phyloP scores from a whole-genome alignment of 53 echinoderm and acorn worm genomes.

The Apostichopus leukothele region DNA sequence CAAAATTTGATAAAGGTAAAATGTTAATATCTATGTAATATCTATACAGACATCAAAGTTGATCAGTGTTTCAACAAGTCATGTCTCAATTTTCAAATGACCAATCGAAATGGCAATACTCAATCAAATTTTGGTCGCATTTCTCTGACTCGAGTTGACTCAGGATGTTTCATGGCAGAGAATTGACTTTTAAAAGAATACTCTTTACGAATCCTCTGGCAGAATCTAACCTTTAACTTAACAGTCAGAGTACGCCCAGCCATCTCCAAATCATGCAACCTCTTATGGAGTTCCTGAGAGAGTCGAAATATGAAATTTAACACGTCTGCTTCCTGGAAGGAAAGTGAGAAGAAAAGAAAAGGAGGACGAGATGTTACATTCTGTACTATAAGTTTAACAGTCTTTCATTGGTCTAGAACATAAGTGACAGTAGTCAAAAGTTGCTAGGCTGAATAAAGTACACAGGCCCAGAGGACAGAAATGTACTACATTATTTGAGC shows the following conservation, averaged over 20 bases:
- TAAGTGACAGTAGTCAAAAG: background rate
- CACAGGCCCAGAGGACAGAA: background rate
- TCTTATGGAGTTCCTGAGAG: conserved; percentile 76
- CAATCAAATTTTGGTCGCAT: no score
- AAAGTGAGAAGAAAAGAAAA: background rate
- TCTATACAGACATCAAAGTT: no score
- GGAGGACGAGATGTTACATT: background rate
- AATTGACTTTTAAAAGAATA: no score
- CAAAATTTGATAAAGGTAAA: no score
- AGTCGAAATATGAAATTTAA: conserved; percentile 70
- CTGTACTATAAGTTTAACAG: background rate
- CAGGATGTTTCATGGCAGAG: no score
- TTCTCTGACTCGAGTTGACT: no score
- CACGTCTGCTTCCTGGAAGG: conserved; percentile 72
- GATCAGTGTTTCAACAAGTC: no score
- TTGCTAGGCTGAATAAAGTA: background rate
- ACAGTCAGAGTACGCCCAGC: conserved; percentile 80
- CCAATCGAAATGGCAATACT: no score
- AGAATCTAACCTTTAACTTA: conserved; percentile 68
- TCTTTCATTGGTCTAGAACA: background rate
- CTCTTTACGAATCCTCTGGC: no score
- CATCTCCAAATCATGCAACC: conserved; percentile 77
- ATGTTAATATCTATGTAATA: no score
- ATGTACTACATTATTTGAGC: no score
- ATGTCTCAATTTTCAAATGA: no score